These are phyloP conservation scores for Neuroscelio doddi DNA, from an alignment of 2,888 invertebrate genomes.

Conservation along the genomic window DNA sequence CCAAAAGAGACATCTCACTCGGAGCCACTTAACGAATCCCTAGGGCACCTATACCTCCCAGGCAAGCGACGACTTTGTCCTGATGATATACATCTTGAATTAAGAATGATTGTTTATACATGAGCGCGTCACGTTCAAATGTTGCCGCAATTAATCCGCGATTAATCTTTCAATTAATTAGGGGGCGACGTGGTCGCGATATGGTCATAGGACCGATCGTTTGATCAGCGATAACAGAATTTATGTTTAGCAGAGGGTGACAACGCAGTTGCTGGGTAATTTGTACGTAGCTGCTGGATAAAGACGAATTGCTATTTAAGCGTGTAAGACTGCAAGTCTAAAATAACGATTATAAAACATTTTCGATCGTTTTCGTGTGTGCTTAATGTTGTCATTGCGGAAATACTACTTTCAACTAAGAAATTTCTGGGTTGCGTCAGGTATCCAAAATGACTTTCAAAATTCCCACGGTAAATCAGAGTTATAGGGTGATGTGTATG, in stretches of 20 bases:
- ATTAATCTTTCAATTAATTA: conserved; percentile 23
- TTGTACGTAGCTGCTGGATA: background rate
- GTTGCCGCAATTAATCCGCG: conserved; percentile 11
- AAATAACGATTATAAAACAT: too few species aligned
- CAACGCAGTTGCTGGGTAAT: background rate
- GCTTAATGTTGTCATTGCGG: too few species aligned
- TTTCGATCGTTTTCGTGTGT: too few species aligned
- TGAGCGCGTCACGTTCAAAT: conserved; percentile 3
- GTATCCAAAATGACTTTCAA: conserved; percentile 61
- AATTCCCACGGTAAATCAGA: conserved; percentile 72
- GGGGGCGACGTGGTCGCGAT: background rate
- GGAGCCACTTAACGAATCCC: conserved; percentile 54
- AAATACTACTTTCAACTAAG: too few species aligned
- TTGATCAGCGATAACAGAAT: conserved; percentile 5
- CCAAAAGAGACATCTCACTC: conserved; percentile 59
- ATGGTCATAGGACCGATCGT: conserved; percentile 5
- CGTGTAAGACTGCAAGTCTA: conserved; percentile 37
- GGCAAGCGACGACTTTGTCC: conserved; percentile 14
- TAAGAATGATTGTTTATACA: conserved; percentile 10
- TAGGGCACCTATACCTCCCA: conserved; percentile 9
- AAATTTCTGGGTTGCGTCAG: conserved; percentile 54
- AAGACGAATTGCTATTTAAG: conserved; percentile 8
- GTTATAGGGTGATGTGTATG: conserved; percentile 71
- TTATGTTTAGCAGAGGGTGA: too few species aligned
- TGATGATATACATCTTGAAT: conserved; percentile 8